Evolutionary conservation across 1,140 invertebrate genomes (phyloP).

Genomic region (Drosophila persimilis): DNA sequence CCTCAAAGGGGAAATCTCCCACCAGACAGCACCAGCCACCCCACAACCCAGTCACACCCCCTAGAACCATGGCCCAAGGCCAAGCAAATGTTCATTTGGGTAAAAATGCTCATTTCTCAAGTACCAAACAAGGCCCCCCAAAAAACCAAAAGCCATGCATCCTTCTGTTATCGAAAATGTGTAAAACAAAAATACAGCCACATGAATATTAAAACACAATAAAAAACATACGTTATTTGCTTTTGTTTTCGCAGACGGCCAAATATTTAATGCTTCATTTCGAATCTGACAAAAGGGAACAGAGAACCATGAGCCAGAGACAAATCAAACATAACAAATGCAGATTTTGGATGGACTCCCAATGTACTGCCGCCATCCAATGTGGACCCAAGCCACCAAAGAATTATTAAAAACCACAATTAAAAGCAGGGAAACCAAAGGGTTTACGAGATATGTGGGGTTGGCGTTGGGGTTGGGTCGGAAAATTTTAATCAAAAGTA

Average conservation of each 20-base stretch:
- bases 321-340: conserved; percentile 66
- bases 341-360: conserved; percentile 32
- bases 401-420: conserved; percentile 79
- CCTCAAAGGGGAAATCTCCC: background rate
- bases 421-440: conserved; percentile 53
- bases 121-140: conserved; percentile 44
- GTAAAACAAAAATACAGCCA: conserved; percentile 9
- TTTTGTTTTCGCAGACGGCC: conserved; percentile 56
- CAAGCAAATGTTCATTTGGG: conserved; percentile 73
- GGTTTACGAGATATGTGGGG: conserved; percentile 7
- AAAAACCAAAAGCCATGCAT: conserved; percentile 24
- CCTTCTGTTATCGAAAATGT: conserved; percentile 3
- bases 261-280: conserved; percentile 79
- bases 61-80: conserved; percentile 48
- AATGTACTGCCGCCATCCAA: background rate
- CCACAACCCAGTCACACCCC: background rate
- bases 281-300: conserved; percentile 43
- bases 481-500: conserved; percentile 79
- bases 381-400: background rate
- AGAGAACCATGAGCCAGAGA: background rate
- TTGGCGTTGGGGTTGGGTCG: conserved; percentile 30
- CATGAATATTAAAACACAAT: conserved; percentile 76
- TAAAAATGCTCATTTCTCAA: conserved; percentile 78
- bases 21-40: no score
- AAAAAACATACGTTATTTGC: conserved; percentile 73